Conservation (phyloP, 2,113 vertebrate species). For the Tragelaphus buxtoni region DNA sequence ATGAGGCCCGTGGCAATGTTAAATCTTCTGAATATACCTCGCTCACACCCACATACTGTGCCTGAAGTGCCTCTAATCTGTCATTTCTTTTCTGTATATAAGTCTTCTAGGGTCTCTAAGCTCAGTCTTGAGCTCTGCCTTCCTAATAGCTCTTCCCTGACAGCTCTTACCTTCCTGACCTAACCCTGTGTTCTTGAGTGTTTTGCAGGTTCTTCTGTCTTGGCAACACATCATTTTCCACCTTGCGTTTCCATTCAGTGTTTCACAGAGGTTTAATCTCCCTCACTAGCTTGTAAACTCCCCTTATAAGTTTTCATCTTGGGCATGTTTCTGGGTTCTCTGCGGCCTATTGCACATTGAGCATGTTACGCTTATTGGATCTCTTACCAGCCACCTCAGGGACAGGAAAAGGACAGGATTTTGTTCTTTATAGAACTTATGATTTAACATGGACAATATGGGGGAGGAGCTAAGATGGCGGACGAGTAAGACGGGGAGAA, state of each 20-base stretch:
- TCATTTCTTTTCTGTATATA: neutral
- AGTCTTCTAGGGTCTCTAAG: neutral
- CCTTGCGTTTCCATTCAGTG: constrained; percentile 8
- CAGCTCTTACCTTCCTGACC: neutral
- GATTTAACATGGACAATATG: neutral
- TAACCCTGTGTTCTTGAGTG: neutral
- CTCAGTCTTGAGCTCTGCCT: neutral
- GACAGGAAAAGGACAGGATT: neutral
- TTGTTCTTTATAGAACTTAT: neutral
- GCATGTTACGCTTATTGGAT: neutral
- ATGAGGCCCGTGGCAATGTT: neutral
- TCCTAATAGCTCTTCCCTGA: neutral
- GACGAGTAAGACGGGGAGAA: too few species aligned
- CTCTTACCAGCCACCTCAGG: neutral
- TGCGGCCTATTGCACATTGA: neutral
- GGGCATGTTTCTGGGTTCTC: neutral
- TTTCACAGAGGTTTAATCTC: neutral
- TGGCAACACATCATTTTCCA: neutral
- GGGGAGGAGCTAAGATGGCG: too few species aligned
- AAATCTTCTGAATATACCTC: neutral
- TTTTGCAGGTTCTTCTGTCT: neutral
- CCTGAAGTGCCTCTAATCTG: neutral
- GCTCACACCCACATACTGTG: neutral
- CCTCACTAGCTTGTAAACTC: neutral
- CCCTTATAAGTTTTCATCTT: neutral